Base-by-base conservation (phyloP, 30 jellyfish, hydroid and myxozoan species). In the Chrysaora quinquecirrha region DNA sequence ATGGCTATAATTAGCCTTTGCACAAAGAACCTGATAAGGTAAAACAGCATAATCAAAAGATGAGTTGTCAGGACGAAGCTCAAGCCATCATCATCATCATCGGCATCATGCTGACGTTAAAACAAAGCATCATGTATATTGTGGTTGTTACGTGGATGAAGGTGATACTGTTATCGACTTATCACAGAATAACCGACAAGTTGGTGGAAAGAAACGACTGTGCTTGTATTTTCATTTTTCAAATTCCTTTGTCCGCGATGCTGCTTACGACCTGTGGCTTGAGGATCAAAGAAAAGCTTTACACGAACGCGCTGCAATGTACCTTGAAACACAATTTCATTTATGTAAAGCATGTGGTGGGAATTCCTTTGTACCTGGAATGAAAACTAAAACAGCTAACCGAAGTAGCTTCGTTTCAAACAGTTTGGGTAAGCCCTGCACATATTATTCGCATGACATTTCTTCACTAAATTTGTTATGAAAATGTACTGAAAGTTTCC, bases 231-330 rank as follows among this genome's bases (percentile, higher is more conserved):
- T 93, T 33, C 94, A 82, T 18, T 93, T 93, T 80, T 32, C 82
- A 10, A 75, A 82, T 80, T 35, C 97, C 3, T 85, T 71, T 18
- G 90, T 81, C 14, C 97, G 89, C n/a, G 98, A 93, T 35, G 97
- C 98, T 1, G 97, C 98, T 18, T 93, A 93, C 47, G 97, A 96
- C 22, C 86, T 93, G 65, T 93, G 98, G 98, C 89, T 93, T 16
- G 98, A 93, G 71, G 98, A 93, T 58, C 98, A 93, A 47, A 31
- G 97, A 30, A 78, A 74, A 48, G 93, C 96, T 2, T 52, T 93
- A 34, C 96, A 86, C 82, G 98, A 93, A 43, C 60, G 94, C 4
- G 98, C 98, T 35, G 98, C 98, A 27, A 67, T 82, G 80, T 93
- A 66, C 48, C 88, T 93, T 0, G 98, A 93, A 62, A 58, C 84